A percentile compares a stretch with the other conserved stretches of the same genome.
Evolutionary conservation across 2,888 invertebrate genomes (phyloP).

Genomic region (Gymnocheta viridis): DNA sequence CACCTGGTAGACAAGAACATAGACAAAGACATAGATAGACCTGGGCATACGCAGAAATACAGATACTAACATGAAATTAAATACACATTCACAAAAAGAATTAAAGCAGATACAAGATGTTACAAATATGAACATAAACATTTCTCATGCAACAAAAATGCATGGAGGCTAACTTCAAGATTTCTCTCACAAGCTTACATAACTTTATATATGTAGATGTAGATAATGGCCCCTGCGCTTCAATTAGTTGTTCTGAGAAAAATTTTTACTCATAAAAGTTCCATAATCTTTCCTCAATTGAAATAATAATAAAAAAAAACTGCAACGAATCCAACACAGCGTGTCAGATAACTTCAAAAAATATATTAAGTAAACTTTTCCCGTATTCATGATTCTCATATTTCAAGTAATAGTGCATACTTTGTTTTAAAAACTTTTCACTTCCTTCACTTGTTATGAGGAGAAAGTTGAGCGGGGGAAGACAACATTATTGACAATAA

Average conservation of each 20-base stretch:
- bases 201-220: too few relatives aligned
- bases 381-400: conserved; percentile 33
- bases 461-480: not conserved
- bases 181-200: too few relatives aligned
- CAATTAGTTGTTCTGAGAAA: too few relatives aligned
- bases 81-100: too few relatives aligned
- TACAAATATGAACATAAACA: too few relatives aligned
- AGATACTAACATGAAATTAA: not conserved
- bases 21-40: not conserved
- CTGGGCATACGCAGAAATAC: not conserved
- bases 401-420: conserved; percentile 4
- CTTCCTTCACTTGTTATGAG: not conserved
- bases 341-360: not conserved
- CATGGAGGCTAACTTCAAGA: too few relatives aligned
- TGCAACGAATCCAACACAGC: too few relatives aligned
- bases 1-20: not conserved
- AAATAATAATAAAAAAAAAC: not conserved
- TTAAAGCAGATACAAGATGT: too few relatives aligned
- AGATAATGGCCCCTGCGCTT: too few relatives aligned
- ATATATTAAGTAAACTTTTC: not conserved
- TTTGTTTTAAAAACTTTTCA: conserved; percentile 14
- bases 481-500: conserved; percentile 5
- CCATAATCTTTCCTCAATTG: not conserved
- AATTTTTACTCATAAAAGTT: too few relatives aligned
- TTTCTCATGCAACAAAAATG: too few relatives aligned